Evolutionary conservation across 2,888 invertebrate species (phyloP).

Genomic region (Pharmacophagus antenor): DNA sequence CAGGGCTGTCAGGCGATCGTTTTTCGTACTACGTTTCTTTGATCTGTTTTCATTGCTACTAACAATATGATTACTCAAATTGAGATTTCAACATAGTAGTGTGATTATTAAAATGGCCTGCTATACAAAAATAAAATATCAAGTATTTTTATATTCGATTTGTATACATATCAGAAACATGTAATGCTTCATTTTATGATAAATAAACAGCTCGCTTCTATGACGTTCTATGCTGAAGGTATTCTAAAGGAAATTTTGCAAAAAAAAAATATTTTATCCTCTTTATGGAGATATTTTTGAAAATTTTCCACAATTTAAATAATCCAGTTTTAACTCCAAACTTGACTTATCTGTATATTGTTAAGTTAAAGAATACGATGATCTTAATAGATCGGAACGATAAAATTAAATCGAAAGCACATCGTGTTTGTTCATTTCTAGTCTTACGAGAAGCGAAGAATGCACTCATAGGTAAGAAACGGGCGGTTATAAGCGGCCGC

Average conservation of each 20-base stretch:
- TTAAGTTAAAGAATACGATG: not conserved
- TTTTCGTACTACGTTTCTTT: not conserved
- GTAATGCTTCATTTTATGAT: too few relatives aligned
- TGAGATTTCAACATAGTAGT: too few relatives aligned
- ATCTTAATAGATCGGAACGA: not conserved
- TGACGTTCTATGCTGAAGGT: too few relatives aligned
- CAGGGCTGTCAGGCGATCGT: not conserved
- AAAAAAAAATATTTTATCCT: too few relatives aligned
- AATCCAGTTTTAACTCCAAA: not conserved
- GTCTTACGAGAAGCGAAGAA: slow-evolving; percentile 34
- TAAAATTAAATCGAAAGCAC: not conserved
- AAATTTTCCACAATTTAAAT: not conserved
- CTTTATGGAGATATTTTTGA: too few relatives aligned
- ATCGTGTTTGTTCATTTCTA: not conserved
- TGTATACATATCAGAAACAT: too few relatives aligned
- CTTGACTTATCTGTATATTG: not conserved
- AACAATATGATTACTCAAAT: too few relatives aligned
- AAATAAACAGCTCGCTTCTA: too few relatives aligned
- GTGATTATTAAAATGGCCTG: too few relatives aligned
- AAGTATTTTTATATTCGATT: too few relatives aligned
- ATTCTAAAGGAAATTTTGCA: too few relatives aligned
- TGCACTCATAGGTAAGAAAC: slow-evolving; percentile 34
- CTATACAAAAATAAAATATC: too few relatives aligned
- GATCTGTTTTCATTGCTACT: not conserved
- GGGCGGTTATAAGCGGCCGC: slow-evolving; percentile 22